phyloP scores from a whole-genome alignment of 2,113 vertebrate species.

The Cynoglossus semilaevis region DNA sequence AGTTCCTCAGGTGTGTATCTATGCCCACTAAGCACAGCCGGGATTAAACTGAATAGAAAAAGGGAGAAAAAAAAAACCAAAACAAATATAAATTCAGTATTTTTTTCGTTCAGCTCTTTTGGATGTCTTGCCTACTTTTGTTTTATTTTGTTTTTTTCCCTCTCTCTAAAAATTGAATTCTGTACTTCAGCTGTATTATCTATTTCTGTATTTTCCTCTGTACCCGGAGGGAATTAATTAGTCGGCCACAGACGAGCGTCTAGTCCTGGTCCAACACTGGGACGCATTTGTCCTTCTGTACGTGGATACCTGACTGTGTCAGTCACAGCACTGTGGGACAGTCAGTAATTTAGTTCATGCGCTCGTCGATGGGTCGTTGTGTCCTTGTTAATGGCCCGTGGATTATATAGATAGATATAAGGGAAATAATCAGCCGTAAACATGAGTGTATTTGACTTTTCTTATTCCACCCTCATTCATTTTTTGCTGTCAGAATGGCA shows the following conservation, averaged over 20 bases:
- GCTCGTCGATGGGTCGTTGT: not conserved
- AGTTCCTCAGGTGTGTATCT: conserved; percentile 36
- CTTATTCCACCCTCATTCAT: conserved; percentile 8
- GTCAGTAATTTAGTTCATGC: no score
- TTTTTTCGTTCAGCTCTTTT: conserved; percentile 17
- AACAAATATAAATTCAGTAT: conserved; percentile 28
- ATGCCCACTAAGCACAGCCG: conserved; percentile 46
- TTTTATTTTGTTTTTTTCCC: conserved; percentile 5
- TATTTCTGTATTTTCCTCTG: conserved; percentile 6
- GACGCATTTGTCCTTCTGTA: conserved; percentile 7
- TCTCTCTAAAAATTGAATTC: conserved; percentile 17
- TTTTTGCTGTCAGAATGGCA: conserved; percentile 26
- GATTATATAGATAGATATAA: no score
- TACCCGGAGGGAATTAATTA: conserved; percentile 55
- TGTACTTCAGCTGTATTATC: conserved; percentile 6
- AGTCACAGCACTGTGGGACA: no score
- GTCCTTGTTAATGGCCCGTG: conserved; percentile 8
- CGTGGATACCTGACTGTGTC: no score
- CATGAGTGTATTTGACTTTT: conserved; percentile 3
- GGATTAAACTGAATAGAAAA: conserved; percentile 54
- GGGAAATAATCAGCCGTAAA: conserved; percentile 26
- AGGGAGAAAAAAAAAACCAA: conserved; percentile 6
- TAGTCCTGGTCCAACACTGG: conserved; percentile 16
- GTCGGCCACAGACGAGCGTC: conserved; percentile 34
- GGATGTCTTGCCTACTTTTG: not conserved